A percentile compares a stretch with the other conserved stretches of the same genome.
These are phyloP conservation scores for Bugula neritina DNA, from an alignment of 2,888 invertebrate species.

Conservation along the genomic window DNA sequence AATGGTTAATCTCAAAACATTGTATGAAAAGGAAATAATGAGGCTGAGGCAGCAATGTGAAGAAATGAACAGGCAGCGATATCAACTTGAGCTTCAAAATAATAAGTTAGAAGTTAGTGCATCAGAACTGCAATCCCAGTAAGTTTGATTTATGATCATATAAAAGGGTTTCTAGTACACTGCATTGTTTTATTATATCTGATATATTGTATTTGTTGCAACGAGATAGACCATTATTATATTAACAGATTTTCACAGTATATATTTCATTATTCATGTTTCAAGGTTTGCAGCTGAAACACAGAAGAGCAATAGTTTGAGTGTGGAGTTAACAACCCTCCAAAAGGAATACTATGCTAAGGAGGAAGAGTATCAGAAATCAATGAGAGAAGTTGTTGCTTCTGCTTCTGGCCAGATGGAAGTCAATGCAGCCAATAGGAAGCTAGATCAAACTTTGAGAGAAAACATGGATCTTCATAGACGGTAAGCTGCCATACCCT, in stretches of 20 bases:
- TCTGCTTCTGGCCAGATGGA: slow-evolving; percentile 35
- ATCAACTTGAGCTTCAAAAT: slow-evolving; percentile 9
- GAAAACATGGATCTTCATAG: slow-evolving; percentile 42
- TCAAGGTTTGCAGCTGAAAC: slow-evolving; percentile 21
- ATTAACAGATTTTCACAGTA: too few relatives aligned
- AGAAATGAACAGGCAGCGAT: slow-evolving; percentile 4
- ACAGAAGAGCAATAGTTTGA: not conserved
- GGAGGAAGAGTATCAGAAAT: slow-evolving; percentile 10
- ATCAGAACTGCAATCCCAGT: slow-evolving; percentile 1
- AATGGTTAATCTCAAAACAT: slow-evolving; percentile 38
- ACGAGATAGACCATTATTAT: too few relatives aligned
- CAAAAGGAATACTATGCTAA: not conserved
- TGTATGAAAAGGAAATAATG: slow-evolving; percentile 45
- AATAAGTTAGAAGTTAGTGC: slow-evolving; percentile 15
- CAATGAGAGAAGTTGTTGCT: not conserved
- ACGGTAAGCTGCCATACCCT: slow-evolving; percentile 34
- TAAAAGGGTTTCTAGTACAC: too few relatives aligned
- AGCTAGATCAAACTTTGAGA: slow-evolving; percentile 38
- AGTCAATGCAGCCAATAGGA: slow-evolving; percentile 37
- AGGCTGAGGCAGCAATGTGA: slow-evolving; percentile 38
- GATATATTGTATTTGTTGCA: too few relatives aligned
- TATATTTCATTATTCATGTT: too few relatives aligned
- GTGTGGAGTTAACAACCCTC: not conserved
- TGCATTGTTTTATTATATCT: too few relatives aligned
- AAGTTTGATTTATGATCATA: not conserved